Evolutionary conservation across 2,113 vertebrate genomes (phyloP).

Genomic region (Lethenteron reissneri): DNA sequence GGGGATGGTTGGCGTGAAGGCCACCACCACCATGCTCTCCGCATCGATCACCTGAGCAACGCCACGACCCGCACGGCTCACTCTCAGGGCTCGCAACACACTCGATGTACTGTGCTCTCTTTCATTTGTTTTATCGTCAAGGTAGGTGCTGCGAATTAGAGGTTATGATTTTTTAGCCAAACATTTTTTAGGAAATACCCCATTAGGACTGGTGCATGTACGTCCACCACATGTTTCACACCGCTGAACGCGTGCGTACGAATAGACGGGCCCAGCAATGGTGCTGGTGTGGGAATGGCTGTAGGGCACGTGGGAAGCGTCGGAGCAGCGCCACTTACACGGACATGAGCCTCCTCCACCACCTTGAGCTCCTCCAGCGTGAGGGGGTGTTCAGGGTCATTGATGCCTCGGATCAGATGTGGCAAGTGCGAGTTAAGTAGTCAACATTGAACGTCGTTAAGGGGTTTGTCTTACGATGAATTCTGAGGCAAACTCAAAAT

Average conservation of each 20-base stretch:
- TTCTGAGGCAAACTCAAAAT: too few relatives aligned
- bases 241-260: too few relatives aligned
- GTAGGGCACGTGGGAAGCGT: too few relatives aligned
- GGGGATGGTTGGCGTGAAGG: constrained; percentile 84
- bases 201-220: too few relatives aligned
- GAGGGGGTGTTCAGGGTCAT: constrained; percentile 76
- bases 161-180: too few relatives aligned
- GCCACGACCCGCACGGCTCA: neutral
- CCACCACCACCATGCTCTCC: constrained; percentile 39
- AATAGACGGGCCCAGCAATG: too few relatives aligned
- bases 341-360: constrained; percentile 57
- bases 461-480: too few relatives aligned
- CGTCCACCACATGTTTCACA: too few relatives aligned
- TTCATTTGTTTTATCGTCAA: too few relatives aligned
- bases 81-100: neutral
- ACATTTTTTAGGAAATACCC: too few relatives aligned
- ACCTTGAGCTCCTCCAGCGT: constrained; percentile 80
- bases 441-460: neutral
- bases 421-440: constrained; percentile 21
- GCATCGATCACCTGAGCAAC: constrained; percentile 40
- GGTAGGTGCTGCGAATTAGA: too few relatives aligned
- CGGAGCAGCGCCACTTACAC: constrained; percentile 21
- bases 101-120: neutral
- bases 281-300: too few relatives aligned
- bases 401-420: constrained; percentile 83